Conservation (phyloP, 1,140 invertebrate species). For the Agraylea sexmaculata region DNA sequence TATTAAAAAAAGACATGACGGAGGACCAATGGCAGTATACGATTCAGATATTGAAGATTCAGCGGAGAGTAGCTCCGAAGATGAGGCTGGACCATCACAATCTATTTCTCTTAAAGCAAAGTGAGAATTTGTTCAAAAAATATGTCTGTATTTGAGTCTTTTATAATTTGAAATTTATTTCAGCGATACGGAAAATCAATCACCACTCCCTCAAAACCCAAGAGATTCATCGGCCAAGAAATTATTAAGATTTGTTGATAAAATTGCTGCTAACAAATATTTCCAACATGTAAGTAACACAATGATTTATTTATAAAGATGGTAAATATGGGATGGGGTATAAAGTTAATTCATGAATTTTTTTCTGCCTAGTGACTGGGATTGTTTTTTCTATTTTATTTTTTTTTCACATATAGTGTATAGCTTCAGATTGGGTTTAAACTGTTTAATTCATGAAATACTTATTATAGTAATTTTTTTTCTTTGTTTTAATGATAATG, state of each 20-base stretch:
- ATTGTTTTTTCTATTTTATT: too few relatives aligned
- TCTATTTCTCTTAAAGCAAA: constrained; percentile 28
- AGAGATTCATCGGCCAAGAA: constrained; percentile 51
- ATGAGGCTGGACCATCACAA: constrained; percentile 44
- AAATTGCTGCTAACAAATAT: constrained; percentile 79
- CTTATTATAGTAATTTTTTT: too few relatives aligned
- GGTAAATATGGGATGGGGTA: too few relatives aligned
- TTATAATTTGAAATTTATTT: constrained; percentile 4
- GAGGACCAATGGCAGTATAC: constrained; percentile 44
- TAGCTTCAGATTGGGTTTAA: too few relatives aligned
- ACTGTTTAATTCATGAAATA: too few relatives aligned
- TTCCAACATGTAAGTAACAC: constrained; percentile 65
- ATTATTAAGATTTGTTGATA: constrained; percentile 78
- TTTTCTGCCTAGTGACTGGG: too few relatives aligned
- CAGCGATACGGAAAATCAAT: constrained; percentile 9
- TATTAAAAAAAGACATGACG: too few relatives aligned
- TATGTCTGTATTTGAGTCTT: constrained; percentile 2
- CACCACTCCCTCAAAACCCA: constrained; percentile 10
- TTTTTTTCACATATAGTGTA: too few relatives aligned
- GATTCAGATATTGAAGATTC: constrained; percentile 85
- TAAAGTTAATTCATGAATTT: too few relatives aligned
- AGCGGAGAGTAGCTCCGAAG: constrained; percentile 82
- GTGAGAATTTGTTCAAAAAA: too few relatives aligned
- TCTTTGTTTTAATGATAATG: too few relatives aligned
- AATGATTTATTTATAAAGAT: too few relatives aligned